Percentiles rank a stretch among this genome's conserved stretches.
Evolutionary conservation across 2,797 vertebrate genomes (phyloP).

Genomic region (Monodelphis domestica): DNA sequence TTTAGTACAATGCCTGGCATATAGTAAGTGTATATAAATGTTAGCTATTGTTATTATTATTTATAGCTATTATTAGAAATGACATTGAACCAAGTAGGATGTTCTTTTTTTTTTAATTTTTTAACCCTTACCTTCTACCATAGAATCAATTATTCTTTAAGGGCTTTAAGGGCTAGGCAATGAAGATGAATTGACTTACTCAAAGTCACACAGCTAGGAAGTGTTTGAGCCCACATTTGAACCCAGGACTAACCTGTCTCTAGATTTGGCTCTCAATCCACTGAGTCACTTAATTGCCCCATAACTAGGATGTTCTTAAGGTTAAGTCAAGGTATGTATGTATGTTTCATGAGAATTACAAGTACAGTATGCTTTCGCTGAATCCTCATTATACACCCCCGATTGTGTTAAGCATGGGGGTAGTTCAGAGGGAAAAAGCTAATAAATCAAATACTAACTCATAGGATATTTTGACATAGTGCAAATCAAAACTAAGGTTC

Average conservation of each 20-base stretch:
- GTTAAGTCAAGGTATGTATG: background rate
- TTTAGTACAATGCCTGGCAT: background rate
- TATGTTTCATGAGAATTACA: background rate
- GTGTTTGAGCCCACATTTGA: too few relatives aligned
- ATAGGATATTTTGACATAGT: background rate
- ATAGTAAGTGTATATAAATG: background rate
- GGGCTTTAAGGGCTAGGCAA: too few relatives aligned
- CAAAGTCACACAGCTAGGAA: too few relatives aligned
- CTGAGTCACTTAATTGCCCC: conserved; percentile 11
- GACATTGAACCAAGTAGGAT: background rate
- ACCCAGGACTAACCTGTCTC: too few relatives aligned
- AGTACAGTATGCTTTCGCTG: background rate
- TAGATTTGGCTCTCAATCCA: too few relatives aligned
- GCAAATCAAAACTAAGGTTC: background rate
- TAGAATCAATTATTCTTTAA: too few relatives aligned
- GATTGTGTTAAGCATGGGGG: too few relatives aligned
- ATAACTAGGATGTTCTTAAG: background rate
- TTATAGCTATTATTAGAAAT: background rate
- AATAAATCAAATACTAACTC: background rate
- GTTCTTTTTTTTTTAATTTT: too few relatives aligned
- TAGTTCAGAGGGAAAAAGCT: background rate
- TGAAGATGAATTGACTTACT: too few relatives aligned
- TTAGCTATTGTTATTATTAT: conserved; percentile 1
- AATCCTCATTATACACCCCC: background rate
- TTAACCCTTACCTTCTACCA: too few relatives aligned